Conservation (phyloP, 1,140 invertebrate genomes). For the Heterodera schachtii region DNA sequence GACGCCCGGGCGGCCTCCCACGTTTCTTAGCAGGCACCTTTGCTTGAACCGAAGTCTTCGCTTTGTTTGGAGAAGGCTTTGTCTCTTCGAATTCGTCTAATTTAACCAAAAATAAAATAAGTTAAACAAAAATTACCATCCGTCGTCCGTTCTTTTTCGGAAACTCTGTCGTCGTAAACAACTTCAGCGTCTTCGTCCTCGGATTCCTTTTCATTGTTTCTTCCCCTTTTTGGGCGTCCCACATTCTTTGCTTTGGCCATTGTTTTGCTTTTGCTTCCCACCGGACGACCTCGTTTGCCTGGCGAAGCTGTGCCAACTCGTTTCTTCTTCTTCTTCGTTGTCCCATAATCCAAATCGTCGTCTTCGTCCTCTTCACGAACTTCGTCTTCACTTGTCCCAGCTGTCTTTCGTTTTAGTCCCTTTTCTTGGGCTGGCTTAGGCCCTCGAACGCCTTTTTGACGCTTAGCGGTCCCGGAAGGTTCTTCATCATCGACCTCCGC, state of each 20-base stretch:
- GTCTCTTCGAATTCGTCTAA: conserved; percentile 5
- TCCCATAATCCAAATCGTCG: conserved; percentile 31
- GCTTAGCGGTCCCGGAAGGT: conserved; percentile 19
- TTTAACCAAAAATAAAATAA: conserved; percentile 7
- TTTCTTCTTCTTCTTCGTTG: conserved; percentile 26
- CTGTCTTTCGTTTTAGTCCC: conserved; percentile 25
- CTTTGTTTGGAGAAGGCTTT: conserved; percentile 3
- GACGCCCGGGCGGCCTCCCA: conserved; percentile 21
- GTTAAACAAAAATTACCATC: conserved; percentile 20
- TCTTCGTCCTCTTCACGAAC: conserved; percentile 43
- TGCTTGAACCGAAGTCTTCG: not conserved
- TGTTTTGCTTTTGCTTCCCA: conserved; percentile 21
- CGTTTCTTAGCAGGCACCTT: conserved; percentile 29
- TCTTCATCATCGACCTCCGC: conserved; percentile 53
- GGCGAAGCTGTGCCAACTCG: not conserved
- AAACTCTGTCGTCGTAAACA: conserved; percentile 34
- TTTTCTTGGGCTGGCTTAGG: conserved; percentile 25
- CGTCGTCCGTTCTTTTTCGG: conserved; percentile 27
- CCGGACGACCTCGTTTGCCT: conserved; percentile 20
- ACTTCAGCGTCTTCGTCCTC: conserved; percentile 36
- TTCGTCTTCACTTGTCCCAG: conserved; percentile 30
- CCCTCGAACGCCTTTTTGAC: conserved; percentile 33
- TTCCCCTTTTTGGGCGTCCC: conserved; percentile 16
- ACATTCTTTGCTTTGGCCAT: not conserved
- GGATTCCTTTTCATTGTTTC: conserved; percentile 23